Base-by-base conservation (phyloP, 2,888 invertebrate genomes). In the Ennomos fuscantarius region DNA sequence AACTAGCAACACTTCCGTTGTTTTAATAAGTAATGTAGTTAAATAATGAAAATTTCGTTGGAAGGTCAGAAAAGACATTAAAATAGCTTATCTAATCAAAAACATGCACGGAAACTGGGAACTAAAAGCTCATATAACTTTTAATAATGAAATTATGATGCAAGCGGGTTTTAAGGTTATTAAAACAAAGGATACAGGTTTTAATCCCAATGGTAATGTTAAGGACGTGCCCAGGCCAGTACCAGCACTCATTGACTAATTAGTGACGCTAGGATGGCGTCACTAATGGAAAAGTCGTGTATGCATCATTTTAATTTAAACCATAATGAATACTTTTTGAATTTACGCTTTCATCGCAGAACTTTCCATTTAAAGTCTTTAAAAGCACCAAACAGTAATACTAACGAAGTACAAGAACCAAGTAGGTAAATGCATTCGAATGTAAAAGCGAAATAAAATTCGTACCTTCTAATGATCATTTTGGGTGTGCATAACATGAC, bases 401-500 rank as follows among this genome's bases (percentile, higher is more conserved):
- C n/a, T n/a, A n/a, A 24, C 35, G n/a, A 53, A 41, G 10, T 31
- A 6, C n/a, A 1, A 24, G 31, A 40, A 24, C 45, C 12, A 40
- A 49, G 9, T 10, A 9, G 13, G 32, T 31, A 8, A 42, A 42
- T n/a, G 31, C 41, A 8, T 42, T 32, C 8, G 9, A 1, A 34
- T 9, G 3, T 15, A 34, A 44, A 44, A 15, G 44, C 12, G 6
- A 31, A 32, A 47, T 6, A 24, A 24, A 24, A 24, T 24, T 32
- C 31, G 11, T 8, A 9, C 31, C 9, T 11, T 10, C 31, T 31
- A 12, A 32, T 41, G 9, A 50, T 50, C 60, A 56, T 78, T 80
- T 55, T 78, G 55, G 80, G 77, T 74, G 78, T 70, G 58, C 49
- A 60, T 45, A 33, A 53, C 60, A 62, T 45, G 54, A 68, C 57